Conservation (phyloP, 92 coral and sea anemone genomes). For the Porites cylindrica region DNA sequence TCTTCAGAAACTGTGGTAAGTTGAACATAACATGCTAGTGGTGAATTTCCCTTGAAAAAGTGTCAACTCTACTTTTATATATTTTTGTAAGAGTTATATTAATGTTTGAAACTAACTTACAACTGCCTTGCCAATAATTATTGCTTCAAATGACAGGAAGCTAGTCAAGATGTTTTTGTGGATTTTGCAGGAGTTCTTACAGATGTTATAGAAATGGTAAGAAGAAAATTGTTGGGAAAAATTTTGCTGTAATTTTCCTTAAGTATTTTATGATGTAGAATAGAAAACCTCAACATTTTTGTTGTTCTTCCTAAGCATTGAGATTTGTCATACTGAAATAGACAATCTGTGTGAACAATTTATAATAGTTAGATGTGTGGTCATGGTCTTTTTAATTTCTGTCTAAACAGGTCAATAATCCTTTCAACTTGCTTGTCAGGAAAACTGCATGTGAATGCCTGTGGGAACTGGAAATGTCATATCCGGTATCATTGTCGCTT, state of each 20-base stretch:
- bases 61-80: not conserved
- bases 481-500: slow-evolving; percentile 74
- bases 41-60: too few species aligned
- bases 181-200: slow-evolving; percentile 83
- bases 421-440: slow-evolving; percentile 77
- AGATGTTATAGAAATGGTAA: slow-evolving; percentile 77
- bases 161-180: slow-evolving; percentile 76
- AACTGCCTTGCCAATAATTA: too few species aligned
- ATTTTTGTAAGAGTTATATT: too few species aligned
- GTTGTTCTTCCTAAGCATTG: too few species aligned
- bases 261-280: too few species aligned
- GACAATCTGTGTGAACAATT: too few species aligned
- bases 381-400: not conserved
- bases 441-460: slow-evolving; percentile 95
- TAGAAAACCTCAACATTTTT: too few species aligned
- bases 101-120: not conserved
- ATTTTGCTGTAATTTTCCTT: too few species aligned
- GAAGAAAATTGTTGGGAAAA: not conserved
- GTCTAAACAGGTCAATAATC: slow-evolving; percentile 75
- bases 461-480: slow-evolving; percentile 93
- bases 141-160: slow-evolving; percentile 53
- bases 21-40: not conserved
- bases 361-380: too few species aligned
- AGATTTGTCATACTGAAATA: too few species aligned
- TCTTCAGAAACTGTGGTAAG: slow-evolving; percentile 77